A percentile compares a stretch with the other conserved stretches of the same genome.
These are phyloP conservation scores for Phalangium opilio DNA, from an alignment of 2,888 invertebrate genomes.

Conservation along the genomic window DNA sequence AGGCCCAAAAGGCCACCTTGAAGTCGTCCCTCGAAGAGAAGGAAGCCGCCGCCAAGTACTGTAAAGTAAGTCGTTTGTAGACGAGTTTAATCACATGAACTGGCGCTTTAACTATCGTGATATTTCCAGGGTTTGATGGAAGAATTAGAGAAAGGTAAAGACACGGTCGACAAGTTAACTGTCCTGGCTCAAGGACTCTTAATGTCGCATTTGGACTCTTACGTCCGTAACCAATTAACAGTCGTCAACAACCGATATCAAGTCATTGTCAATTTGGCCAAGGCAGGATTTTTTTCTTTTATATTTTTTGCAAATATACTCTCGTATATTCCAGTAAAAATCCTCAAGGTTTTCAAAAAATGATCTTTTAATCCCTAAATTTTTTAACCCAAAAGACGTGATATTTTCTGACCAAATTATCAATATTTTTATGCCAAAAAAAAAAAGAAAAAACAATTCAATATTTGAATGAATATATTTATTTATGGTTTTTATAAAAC, in stretches of 20 bases:
- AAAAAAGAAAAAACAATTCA: too few species aligned
- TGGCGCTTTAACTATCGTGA: too few species aligned
- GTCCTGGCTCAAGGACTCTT: slow-evolving; percentile 52
- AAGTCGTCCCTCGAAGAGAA: slow-evolving; percentile 66
- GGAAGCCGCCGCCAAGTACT: slow-evolving; percentile 51
- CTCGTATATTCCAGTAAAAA: too few species aligned
- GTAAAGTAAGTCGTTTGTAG: slow-evolving; percentile 20
- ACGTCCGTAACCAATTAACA: slow-evolving; percentile 69
- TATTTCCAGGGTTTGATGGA: slow-evolving; percentile 48
- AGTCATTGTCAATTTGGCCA: slow-evolving; percentile 66
- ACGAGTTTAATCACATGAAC: too few species aligned
- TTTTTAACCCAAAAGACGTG: too few species aligned
- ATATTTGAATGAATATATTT: too few species aligned
- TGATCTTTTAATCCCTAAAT: too few species aligned
- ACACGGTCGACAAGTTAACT: slow-evolving; percentile 67
- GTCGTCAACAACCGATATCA: slow-evolving; percentile 76
- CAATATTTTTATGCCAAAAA: too few species aligned
- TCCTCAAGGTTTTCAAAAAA: too few species aligned
- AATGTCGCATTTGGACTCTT: slow-evolving; percentile 68
- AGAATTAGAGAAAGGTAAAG: slow-evolving; percentile 57
- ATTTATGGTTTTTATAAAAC: too few species aligned
- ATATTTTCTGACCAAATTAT: too few species aligned
- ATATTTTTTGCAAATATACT: too few species aligned
- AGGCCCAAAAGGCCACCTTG: slow-evolving; percentile 71
- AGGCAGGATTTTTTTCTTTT: slow-evolving; percentile 10